Evolutionary conservation across 2,113 vertebrate genomes (phyloP), one percentile per base, ranked within the genome.

Genomic region (Azemiops feae): DNA sequence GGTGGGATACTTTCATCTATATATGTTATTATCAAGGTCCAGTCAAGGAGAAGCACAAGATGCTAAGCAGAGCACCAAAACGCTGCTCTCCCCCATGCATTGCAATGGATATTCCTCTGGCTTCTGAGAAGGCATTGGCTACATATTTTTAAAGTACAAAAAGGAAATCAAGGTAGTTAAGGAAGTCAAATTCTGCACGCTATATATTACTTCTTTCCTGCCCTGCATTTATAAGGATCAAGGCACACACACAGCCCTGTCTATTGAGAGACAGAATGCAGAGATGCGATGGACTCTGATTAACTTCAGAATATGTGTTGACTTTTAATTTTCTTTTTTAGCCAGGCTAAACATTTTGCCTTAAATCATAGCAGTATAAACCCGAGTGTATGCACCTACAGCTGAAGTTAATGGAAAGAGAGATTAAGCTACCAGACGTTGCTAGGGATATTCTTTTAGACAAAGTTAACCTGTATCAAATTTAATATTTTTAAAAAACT

Each of bases 381-480:
- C 27, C 39, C 5, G 20, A 12, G 39, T 10, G 7, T 22, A 2
- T 39, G 7, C 43, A 43, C 47, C n/a, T 86, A 23, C 45, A 86
- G 74, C 2, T 58, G 27, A 86, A 45, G 43, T 58, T 96, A 88
- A 95, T 95, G 96, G 88, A 93, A 94, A 53, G 7, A 96, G 93
- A 96, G 90, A 95, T 81, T 81, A 81, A 81, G 69, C 69, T 96
- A 97, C 97, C 52, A 92, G 95, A 97, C 96, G 96, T 94, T 86
- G 39, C 91, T 95, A 95, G 94, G 90, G 94, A 95, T 93, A 96
- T 93, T 81, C 94, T 96, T 97, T 95, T 96, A 89, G 95, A 97
- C 98, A 97, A 91, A 95, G 93, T 93, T 94, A 92, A 90, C 89
- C 96, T 60, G 58, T 91, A 97, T 93, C 97, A 97, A 96, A 96